phyloP scores from a whole-genome alignment of 2,113 vertebrate species.

The Gopherus evgoodei region DNA sequence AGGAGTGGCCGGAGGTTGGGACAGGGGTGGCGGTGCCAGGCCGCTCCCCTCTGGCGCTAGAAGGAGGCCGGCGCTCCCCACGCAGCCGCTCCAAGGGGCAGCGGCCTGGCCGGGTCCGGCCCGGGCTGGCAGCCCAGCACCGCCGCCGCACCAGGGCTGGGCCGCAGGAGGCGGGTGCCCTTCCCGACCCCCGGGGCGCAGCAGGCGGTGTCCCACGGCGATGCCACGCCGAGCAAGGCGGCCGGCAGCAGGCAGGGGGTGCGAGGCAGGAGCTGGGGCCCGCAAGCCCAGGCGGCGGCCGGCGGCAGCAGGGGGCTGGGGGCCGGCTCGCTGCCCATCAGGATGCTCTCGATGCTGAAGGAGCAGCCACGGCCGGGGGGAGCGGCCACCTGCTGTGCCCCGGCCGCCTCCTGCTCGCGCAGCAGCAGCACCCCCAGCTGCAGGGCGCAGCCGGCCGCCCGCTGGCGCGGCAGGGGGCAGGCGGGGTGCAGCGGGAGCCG shows the following conservation, averaged over 20 bases:
- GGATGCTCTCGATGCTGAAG: constrained; percentile 88
- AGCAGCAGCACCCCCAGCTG: constrained; percentile 7
- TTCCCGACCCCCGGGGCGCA: not conserved
- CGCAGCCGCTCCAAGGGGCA: not conserved
- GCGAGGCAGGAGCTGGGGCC: not conserved
- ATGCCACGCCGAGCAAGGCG: not conserved
- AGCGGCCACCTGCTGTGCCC: not conserved
- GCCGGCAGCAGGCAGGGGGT: not conserved
- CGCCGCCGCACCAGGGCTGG: not conserved
- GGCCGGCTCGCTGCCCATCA: constrained; percentile 64
- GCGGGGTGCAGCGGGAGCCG: not conserved
- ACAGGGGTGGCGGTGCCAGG: too few species aligned
- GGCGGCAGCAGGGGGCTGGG: not conserved
- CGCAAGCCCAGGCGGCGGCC: not conserved
- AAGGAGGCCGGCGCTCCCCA: not conserved
- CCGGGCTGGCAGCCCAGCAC: not conserved
- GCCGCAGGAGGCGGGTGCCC: not conserved
- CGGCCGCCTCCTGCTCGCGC: not conserved
- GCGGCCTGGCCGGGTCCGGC: too few species aligned
- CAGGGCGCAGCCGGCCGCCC: not conserved
- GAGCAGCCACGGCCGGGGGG: constrained; percentile 74
- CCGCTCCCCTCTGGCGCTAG: not conserved
- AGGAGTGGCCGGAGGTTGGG: too few species aligned
- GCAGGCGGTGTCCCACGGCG: not conserved
- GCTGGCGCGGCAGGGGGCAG: not conserved